A percentile compares a stretch with the other conserved stretches of the same genome.
Evolutionary conservation across 2,888 invertebrate genomes (phyloP).

Genomic region (Brachypalpus laphriformis): DNA sequence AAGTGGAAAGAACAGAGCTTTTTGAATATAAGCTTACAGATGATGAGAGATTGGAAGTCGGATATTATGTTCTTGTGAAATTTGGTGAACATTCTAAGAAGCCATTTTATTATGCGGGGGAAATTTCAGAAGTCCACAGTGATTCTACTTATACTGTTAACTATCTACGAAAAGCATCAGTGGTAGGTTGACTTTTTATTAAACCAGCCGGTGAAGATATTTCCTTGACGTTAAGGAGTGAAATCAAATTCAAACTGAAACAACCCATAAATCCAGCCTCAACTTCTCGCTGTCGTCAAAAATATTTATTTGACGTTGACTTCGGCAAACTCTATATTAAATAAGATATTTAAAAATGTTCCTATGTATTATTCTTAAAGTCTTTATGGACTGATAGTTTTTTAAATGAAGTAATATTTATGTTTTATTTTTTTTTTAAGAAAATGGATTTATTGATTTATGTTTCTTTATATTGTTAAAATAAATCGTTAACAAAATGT

Average conservation of each 20-base stretch:
- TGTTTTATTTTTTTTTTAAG: no score
- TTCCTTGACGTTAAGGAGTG: neutral
- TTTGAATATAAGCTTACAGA: conserved; percentile 18
- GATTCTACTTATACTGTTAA: conserved; percentile 74
- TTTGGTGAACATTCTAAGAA: conserved; percentile 21
- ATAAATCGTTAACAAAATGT: neutral
- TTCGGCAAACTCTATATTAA: conserved; percentile 11
- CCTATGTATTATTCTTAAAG: no score
- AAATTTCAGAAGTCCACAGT: conserved; percentile 1
- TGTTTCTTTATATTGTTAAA: no score
- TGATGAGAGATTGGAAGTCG: conserved; percentile 14
- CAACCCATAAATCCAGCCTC: conserved; percentile 9
- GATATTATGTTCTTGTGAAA: conserved; percentile 4
- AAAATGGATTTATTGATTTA: no score
- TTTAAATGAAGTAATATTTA: no score
- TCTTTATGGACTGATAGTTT: no score
- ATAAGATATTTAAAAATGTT: neutral
- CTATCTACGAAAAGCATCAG: neutral
- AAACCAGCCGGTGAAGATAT: neutral
- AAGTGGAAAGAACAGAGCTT: conserved; percentile 4
- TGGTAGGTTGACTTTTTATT: neutral
- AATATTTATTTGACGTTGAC: conserved; percentile 16
- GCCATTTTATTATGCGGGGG: conserved; percentile 6
- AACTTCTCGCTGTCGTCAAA: conserved; percentile 13
- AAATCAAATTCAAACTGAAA: conserved; percentile 4